These are phyloP conservation scores for Amblyornis subalaris DNA, from an alignment of 2,113 vertebrate species.

Conservation along the genomic window DNA sequence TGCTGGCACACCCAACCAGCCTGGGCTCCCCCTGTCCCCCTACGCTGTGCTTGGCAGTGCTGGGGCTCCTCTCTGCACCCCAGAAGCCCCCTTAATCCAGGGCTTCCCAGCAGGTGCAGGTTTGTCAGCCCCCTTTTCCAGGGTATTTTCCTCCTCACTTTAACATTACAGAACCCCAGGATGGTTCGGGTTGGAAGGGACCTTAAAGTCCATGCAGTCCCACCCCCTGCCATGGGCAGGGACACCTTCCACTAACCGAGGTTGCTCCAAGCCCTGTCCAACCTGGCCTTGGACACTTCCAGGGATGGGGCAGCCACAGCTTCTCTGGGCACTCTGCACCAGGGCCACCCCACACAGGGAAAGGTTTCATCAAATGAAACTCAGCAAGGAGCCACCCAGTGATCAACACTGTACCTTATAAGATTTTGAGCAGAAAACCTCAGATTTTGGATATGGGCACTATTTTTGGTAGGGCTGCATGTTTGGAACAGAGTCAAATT, in stretches of 20 bases:
- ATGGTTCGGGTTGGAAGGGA: not conserved
- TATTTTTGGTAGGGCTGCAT: not conserved
- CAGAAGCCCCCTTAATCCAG: not conserved
- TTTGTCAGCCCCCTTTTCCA: not conserved
- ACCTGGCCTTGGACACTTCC: not conserved
- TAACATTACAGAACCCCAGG: not conserved
- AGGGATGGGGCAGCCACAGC: not conserved
- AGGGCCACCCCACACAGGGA: not conserved
- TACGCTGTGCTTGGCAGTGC: not conserved
- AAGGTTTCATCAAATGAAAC: not conserved
- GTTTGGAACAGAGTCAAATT: not conserved
- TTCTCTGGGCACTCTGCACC: not conserved
- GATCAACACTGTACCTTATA: not conserved
- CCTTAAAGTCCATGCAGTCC: not conserved
- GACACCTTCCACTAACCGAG: not conserved
- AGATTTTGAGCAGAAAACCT: not conserved
- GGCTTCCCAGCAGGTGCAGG: not conserved
- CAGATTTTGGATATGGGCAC: not conserved
- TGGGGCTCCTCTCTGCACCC: not conserved
- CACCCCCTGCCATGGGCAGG: not conserved
- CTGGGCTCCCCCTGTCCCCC: not conserved
- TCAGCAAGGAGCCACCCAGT: not conserved
- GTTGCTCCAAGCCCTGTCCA: fast-evolving
- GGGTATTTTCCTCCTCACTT: not conserved
- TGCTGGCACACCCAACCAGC: not conserved